Evolutionary conservation across 2,888 invertebrate species (phyloP).

Genomic region (Craniophora ligustri): DNA sequence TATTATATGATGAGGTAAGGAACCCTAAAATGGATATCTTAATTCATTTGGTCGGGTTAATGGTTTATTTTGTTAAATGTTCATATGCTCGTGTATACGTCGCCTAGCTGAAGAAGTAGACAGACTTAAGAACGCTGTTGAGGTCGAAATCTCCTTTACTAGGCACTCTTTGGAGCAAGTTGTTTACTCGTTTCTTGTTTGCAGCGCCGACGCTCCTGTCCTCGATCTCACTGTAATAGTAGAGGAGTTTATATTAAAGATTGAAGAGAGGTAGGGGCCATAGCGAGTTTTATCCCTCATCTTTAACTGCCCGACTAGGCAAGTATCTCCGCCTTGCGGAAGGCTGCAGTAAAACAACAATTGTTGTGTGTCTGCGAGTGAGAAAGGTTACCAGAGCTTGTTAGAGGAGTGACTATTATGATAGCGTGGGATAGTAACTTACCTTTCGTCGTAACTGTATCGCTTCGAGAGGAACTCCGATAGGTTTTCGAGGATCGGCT

Average conservation of each 20-base stretch:
- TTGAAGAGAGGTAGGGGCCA: no score
- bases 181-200: conserved; percentile 90
- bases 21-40: conserved; percentile 5
- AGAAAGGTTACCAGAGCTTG: no score
- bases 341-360: no score
- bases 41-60: conserved; percentile 9
- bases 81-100: no score
- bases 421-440: conserved; percentile 11
- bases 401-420: no score
- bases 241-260: not conserved
- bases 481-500: conserved; percentile 96
- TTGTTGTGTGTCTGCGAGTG: no score
- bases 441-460: conserved; percentile 90
- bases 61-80: not conserved
- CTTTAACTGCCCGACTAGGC: no score
- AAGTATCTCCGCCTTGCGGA: no score
- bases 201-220: conserved; percentile 86
- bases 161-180: conserved; percentile 90
- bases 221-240: conserved; percentile 75
- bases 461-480: conserved; percentile 92
- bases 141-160: conserved; percentile 93
- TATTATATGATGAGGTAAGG: conserved; percentile 13
- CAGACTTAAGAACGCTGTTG: conserved; percentile 91
- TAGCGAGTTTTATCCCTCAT: no score
- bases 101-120: conserved; percentile 95